A percentile compares a stretch with the other conserved stretches of the same genome.
Conservation (phyloP, 2,888 invertebrate species). For the Spodoptera picta region DNA sequence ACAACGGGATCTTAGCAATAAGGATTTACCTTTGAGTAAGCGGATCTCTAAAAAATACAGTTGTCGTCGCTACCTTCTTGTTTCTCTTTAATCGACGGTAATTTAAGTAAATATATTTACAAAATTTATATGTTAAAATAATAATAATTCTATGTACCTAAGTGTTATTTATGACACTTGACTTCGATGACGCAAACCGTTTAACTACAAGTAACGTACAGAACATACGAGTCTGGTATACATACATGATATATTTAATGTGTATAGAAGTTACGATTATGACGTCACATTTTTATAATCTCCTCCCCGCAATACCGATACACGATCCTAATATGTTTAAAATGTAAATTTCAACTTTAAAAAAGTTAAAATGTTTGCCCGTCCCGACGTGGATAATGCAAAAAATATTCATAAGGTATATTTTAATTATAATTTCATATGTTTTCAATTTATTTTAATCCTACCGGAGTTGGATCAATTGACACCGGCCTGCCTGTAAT, state of each 20-base stretch:
- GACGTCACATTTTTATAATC: conserved; percentile 44
- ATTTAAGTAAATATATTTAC: no score
- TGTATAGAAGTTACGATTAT: conserved; percentile 43
- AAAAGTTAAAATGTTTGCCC: conserved; percentile 74
- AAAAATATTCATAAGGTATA: conserved; percentile 73
- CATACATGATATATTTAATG: conserved; percentile 37
- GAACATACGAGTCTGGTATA: conserved; percentile 13
- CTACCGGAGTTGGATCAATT: conserved; percentile 65
- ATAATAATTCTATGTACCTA: conserved; percentile 9
- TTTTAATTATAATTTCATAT: conserved; percentile 80
- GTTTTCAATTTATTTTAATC: conserved; percentile 71
- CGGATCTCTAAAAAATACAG: no score
- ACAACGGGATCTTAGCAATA: no score
- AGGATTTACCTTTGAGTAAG: no score
- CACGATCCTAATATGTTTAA: conserved; percentile 65
- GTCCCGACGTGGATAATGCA: conserved; percentile 59
- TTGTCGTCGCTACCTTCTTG: no score
- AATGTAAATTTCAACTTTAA: conserved; percentile 75
- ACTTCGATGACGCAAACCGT: conserved; percentile 4
- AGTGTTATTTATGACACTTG: conserved; percentile 29
- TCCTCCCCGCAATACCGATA: conserved; percentile 39
- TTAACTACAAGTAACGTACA: no score
- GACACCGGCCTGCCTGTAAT: conserved; percentile 52
- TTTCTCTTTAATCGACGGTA: no score
- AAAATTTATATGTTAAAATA: no score